Evolutionary conservation across 1,140 invertebrate species (phyloP).

Genomic region (Leptoteleia sp.): DNA sequence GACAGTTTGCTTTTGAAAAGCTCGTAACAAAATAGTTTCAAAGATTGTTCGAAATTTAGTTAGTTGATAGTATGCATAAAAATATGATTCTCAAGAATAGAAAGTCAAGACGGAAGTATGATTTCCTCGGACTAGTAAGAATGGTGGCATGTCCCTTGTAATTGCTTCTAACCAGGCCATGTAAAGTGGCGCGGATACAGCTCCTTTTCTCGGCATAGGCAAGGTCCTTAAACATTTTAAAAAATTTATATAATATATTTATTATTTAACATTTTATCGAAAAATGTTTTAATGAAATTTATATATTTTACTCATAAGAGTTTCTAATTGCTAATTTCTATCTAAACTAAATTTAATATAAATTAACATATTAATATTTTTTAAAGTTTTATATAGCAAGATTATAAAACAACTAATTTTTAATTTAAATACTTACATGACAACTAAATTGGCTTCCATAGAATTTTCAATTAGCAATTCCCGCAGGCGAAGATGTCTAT

Average conservation of each 20-base stretch:
- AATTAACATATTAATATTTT: too few species aligned
- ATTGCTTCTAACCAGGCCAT: constrained; percentile 96
- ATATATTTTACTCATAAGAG: too few species aligned
- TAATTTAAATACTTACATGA: constrained; percentile 95
- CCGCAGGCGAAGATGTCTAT: constrained; percentile 92
- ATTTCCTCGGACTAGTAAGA: constrained; percentile 96
- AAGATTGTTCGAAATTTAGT: constrained; percentile 13
- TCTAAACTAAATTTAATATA: too few species aligned
- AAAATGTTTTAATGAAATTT: too few species aligned
- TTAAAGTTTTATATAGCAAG: too few species aligned
- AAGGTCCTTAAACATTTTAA: constrained; percentile 86
- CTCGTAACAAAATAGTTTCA: constrained; percentile 20
- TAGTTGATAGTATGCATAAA: not conserved
- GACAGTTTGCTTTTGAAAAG: not conserved
- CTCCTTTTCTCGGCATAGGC: constrained; percentile 94
- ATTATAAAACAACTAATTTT: too few species aligned
- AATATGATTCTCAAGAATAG: constrained; percentile 88
- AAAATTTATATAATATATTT: too few species aligned
- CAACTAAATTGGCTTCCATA: constrained; percentile 91
- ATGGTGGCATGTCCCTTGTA: constrained; percentile 93
- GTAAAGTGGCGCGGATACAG: constrained; percentile 93
- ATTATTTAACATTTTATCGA: too few species aligned
- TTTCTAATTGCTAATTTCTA: too few species aligned
- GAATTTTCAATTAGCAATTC: constrained; percentile 94
- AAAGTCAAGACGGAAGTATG: constrained; percentile 98